Percentiles rank a stretch among this genome's conserved stretches.
Evolutionary conservation across 2,888 invertebrate genomes (phyloP).

Genomic region (Acanthococcus lagerstroemiae): DNA sequence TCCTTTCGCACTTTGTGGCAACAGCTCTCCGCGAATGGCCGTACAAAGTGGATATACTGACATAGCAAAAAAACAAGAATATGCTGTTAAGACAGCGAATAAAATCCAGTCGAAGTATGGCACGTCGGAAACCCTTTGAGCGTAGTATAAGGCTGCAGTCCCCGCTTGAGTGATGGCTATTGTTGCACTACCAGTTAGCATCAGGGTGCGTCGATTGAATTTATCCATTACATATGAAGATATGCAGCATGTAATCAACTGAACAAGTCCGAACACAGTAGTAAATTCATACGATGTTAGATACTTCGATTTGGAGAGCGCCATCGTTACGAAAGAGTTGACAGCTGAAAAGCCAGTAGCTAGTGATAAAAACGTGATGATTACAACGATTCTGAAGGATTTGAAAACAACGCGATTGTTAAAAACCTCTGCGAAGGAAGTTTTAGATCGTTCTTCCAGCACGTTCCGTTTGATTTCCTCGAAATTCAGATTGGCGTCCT

Average conservation of each 20-base stretch:
- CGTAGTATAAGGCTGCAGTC: neutral
- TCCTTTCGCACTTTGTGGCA: too few species aligned
- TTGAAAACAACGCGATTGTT: neutral
- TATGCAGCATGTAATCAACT: neutral
- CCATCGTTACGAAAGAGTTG: neutral
- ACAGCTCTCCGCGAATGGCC: too few species aligned
- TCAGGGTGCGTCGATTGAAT: neutral
- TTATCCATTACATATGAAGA: neutral
- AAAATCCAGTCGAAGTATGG: too few species aligned
- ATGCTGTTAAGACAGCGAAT: too few species aligned
- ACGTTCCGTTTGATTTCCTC: neutral
- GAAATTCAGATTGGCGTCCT: neutral
- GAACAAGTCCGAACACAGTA: neutral
- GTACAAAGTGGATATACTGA: too few species aligned
- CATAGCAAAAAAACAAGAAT: too few species aligned
- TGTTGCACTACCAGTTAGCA: neutral
- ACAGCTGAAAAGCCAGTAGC: neutral
- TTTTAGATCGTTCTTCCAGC: neutral
- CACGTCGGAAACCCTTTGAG: neutral
- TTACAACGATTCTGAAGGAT: neutral
- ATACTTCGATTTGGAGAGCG: neutral
- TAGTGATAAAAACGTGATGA: neutral
- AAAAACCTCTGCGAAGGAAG: neutral
- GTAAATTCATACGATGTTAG: neutral
- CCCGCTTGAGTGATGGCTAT: neutral